These are phyloP conservation scores for Malurus melanocephalus DNA, from an alignment of 2,113 vertebrate genomes.

Conservation along the genomic window DNA sequence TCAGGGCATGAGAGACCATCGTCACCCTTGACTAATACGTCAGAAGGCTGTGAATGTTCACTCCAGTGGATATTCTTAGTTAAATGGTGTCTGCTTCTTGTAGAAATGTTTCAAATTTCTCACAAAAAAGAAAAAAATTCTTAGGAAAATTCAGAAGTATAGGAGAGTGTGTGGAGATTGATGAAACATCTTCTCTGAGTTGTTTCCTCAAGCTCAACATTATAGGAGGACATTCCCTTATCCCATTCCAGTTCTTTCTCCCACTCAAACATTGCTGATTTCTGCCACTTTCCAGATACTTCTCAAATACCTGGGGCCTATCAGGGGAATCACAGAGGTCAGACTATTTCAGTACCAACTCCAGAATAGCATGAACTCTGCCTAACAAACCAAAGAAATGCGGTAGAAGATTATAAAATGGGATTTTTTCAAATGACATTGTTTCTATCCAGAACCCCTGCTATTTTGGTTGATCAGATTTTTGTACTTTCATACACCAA, in stretches of 20 bases:
- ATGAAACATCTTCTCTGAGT: neutral
- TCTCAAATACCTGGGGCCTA: neutral
- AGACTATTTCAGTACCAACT: neutral
- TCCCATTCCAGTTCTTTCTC: neutral
- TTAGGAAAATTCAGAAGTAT: neutral
- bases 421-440: neutral
- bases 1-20: neutral
- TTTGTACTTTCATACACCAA: neutral
- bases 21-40: neutral
- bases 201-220: neutral
- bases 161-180: fast-evolving
- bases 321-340: neutral
- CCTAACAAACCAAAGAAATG: neutral
- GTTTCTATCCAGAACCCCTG: neutral
- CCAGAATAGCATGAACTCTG: neutral
- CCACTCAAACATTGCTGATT: neutral
- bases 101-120: neutral
- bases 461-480: neutral
- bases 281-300: neutral
- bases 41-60: neutral
- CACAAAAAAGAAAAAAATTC: neutral
- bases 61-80: neutral
- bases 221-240: neutral
- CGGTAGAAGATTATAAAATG: neutral
- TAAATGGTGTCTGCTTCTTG: neutral